Percentiles rank a stretch among this genome's conserved stretches.
Conservation (phyloP, 2,888 invertebrate genomes). For the Cistogaster globosa region DNA sequence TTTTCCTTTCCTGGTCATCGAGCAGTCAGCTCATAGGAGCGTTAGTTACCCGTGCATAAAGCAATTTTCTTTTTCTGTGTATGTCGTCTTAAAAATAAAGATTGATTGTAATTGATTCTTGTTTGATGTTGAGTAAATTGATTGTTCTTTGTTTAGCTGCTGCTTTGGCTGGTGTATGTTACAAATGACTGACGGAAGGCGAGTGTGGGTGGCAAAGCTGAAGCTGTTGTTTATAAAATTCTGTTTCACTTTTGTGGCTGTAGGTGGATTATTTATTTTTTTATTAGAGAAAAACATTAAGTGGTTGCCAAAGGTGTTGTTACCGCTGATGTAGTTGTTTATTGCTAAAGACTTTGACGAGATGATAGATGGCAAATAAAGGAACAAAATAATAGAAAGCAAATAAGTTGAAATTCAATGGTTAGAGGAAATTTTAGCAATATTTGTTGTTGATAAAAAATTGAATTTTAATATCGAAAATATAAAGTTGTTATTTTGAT, state of each 20-base stretch:
- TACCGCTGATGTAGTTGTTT: conserved; percentile 22
- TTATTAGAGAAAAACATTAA: too few species aligned
- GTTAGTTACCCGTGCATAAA: too few species aligned
- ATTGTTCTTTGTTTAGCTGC: conserved; percentile 46
- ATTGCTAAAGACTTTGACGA: conserved; percentile 52
- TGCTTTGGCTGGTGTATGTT: conserved; percentile 45
- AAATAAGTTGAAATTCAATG: conserved; percentile 28
- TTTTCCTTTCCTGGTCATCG: not conserved
- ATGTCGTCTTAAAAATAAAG: conserved; percentile 56
- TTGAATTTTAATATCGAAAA: not conserved
- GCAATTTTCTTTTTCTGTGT: not conserved
- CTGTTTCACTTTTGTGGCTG: conserved; percentile 31
- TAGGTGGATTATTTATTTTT: conserved; percentile 32
- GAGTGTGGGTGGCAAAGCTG: conserved; percentile 35
- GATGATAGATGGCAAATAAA: conserved; percentile 15
- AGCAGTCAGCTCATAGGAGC: not conserved
- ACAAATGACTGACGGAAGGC: conserved; percentile 37
- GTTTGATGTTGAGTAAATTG: conserved; percentile 50
- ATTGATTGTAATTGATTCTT: conserved; percentile 72
- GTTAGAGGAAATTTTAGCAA: not conserved
- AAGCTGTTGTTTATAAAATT: conserved; percentile 15
- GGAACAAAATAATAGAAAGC: conserved; percentile 14
- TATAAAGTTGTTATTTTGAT: not conserved
- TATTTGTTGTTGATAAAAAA: conserved; percentile 16
- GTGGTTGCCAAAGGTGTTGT: conserved; percentile 36